Percentiles rank a stretch among this genome's conserved stretches.
phyloP scores from a whole-genome alignment of 2,797 vertebrate genomes.

The Glyptemys insculpta region DNA sequence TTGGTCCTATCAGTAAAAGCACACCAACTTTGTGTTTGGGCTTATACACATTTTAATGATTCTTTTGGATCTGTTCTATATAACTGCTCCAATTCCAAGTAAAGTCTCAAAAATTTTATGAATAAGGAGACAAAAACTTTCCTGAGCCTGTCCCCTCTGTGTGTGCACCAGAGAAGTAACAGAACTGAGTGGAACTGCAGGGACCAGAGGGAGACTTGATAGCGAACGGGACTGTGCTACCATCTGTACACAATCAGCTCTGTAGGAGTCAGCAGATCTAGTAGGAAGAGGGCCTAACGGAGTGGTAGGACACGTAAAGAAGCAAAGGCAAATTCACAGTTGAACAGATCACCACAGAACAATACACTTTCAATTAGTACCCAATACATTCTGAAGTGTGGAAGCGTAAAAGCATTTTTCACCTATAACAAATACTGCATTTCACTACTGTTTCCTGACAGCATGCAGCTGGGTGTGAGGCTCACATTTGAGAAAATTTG shows the following conservation, averaged over 20 bases:
- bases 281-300: too few species aligned
- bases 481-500: fast-evolving
- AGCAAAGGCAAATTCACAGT: neutral
- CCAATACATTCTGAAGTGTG: neutral
- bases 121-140: neutral
- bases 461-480: too few species aligned
- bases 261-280: neutral
- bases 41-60: fast-evolving
- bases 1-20: neutral
- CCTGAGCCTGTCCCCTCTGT: fast-evolving
- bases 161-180: fast-evolving
- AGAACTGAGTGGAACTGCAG: neutral
- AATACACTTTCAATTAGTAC: too few species aligned
- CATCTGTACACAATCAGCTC: fast-evolving
- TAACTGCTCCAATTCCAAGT: fast-evolving
- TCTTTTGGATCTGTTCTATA: neutral
- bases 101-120: neutral
- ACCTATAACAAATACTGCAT: neutral
- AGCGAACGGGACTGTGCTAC: fast-evolving
- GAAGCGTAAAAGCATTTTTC: neutral
- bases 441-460: too few species aligned
- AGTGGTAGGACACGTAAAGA: neutral
- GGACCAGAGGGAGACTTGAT: fast-evolving
- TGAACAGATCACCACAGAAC: neutral
- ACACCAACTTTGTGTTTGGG: fast-evolving